Evolutionary conservation across 2,113 vertebrate species (phyloP), one percentile per base, ranked within the genome.

Genomic region (Varanus salvator): DNA sequence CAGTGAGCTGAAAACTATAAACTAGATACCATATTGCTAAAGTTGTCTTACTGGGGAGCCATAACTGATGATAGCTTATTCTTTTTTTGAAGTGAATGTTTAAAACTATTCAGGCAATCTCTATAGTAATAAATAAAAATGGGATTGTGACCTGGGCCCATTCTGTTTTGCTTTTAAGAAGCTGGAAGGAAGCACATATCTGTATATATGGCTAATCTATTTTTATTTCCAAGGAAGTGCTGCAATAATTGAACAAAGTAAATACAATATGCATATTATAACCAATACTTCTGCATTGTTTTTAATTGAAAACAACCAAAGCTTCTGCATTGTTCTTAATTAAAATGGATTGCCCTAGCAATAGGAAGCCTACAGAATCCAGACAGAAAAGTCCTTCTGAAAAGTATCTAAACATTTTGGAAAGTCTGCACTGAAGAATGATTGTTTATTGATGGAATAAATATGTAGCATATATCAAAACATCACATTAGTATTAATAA

Each of bases 21-120:
- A 84, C 52, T 87, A 31, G 0, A 54, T 85, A 82, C 8, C 38
- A 92, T 84, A 85, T 87, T 93, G 80, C 87, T 88, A 91, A 64
- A 91, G 88, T 15, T 88, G 90, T 75, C 17, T 86, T 72, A 82
- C 38, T 82, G 85, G 92, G 25, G 57, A 48, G 1, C 77, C 57
- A 15, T 68, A 6, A 83, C 90, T 93, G 89, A 84, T 91, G 85
- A 80, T 74, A 83, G 69, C 57, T 50, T 80, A 90, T 88, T 84
- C 1, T 72, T 48, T 88, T 76, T 88, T 75, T 50, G 84, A 87
- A 19, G 38, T 44, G 38, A 44, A 44, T 44, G 38, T 44, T 44
- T 44, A 44, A 21, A 57, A 60, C 15, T 66, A 48, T 31, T 9
- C 54, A 52, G 50, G 75, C 75, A 50, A n/a, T 85, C 27, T 72